These are phyloP conservation scores for Drosophila simulans DNA, from an alignment of 1,140 invertebrate genomes.

Conservation along the genomic window DNA sequence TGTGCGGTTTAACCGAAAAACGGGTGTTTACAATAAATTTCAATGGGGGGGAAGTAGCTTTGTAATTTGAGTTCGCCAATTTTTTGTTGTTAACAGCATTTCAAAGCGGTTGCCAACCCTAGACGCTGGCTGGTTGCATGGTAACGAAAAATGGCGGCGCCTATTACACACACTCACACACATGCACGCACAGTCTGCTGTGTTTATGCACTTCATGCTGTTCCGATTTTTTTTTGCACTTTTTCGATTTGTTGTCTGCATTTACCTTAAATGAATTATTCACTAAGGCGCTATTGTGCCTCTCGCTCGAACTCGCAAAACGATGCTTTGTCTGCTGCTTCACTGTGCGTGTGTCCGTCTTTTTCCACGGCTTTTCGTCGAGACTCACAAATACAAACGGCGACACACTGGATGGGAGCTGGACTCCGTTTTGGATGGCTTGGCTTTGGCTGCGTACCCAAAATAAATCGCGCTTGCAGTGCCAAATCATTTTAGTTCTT, in stretches of 20 bases:
- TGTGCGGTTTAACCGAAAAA: not conserved
- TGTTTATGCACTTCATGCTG: conserved; percentile 50
- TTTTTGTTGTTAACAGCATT: not conserved
- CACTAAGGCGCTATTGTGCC: conserved; percentile 44
- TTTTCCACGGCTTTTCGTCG: conserved; percentile 44
- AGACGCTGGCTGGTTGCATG: conserved; percentile 65
- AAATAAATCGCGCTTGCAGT: conserved; percentile 64
- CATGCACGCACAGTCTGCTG: conserved; percentile 6
- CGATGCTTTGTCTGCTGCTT: conserved; percentile 65
- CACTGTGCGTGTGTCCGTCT: conserved; percentile 34
- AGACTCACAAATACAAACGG: conserved; percentile 34
- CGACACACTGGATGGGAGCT: conserved; percentile 18
- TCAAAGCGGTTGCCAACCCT: conserved; percentile 55
- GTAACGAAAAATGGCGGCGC: conserved; percentile 75
- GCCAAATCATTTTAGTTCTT: conserved; percentile 61
- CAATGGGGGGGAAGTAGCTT: not conserved
- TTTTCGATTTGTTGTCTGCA: conserved; percentile 41
- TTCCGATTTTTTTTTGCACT: conserved; percentile 15
- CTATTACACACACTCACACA: conserved; percentile 58
- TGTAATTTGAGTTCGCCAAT: too few relatives aligned
- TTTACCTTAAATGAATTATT: conserved; percentile 55
- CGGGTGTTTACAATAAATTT: not conserved
- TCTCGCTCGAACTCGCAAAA: conserved; percentile 14
- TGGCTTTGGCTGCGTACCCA: conserved; percentile 62
- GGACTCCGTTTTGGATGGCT: conserved; percentile 36